Percentiles rank a stretch among this genome's conserved stretches.
Evolutionary conservation across 2,888 invertebrate species (phyloP).

Genomic region (Diarsia mendica): DNA sequence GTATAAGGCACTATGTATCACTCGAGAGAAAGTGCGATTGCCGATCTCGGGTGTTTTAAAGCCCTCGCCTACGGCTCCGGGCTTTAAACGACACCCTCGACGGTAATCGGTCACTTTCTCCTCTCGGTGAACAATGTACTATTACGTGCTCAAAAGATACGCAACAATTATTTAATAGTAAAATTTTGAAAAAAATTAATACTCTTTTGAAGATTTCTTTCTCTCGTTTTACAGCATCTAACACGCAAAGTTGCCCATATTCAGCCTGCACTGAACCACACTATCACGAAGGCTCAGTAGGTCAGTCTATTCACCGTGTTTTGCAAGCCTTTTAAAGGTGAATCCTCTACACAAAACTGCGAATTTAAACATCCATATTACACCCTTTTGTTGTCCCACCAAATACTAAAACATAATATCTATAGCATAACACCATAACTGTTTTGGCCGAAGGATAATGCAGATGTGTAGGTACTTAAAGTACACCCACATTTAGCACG

Average conservation of each 20-base stretch:
- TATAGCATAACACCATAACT: neutral
- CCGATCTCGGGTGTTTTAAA: too few relatives aligned
- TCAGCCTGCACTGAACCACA: neutral
- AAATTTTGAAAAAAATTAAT: too few relatives aligned
- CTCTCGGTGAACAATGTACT: too few relatives aligned
- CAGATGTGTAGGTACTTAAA: neutral
- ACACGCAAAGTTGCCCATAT: neutral
- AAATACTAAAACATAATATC: neutral
- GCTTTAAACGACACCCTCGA: too few relatives aligned
- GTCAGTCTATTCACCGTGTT: constrained; percentile 11
- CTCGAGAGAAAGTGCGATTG: too few relatives aligned
- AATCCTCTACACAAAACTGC: neutral
- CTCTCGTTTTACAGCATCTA: neutral
- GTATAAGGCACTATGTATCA: too few relatives aligned
- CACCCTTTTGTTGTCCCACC: neutral
- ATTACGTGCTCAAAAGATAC: neutral
- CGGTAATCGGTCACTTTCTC: too few relatives aligned
- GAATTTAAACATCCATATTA: constrained; percentile 28
- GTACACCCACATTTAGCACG: neutral
- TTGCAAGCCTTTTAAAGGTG: neutral
- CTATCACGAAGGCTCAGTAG: constrained; percentile 5
- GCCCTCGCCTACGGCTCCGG: too few relatives aligned
- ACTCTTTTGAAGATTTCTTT: neutral
- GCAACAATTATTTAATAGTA: too few relatives aligned
- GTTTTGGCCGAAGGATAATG: neutral